These are phyloP conservation scores for Drosophila helvetica DNA, from an alignment of 2,888 invertebrate species.

Conservation along the genomic window DNA sequence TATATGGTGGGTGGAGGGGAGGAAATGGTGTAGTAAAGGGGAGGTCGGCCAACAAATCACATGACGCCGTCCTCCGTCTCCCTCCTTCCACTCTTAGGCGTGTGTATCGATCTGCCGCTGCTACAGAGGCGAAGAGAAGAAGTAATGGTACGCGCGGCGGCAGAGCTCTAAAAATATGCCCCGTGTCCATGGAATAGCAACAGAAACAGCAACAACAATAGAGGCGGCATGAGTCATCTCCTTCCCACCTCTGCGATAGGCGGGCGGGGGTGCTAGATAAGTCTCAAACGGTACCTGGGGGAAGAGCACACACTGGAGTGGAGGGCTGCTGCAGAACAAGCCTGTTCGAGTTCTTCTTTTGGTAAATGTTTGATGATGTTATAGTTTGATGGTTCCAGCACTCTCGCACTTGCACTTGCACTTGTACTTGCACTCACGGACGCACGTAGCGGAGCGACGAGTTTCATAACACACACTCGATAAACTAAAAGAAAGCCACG, in stretches of 20 bases:
- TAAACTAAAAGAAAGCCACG: neutral
- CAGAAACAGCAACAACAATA: slow-evolving; percentile 20
- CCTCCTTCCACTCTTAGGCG: slow-evolving; percentile 9
- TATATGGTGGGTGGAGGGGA: slow-evolving; percentile 1
- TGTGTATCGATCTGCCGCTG: slow-evolving; percentile 61
- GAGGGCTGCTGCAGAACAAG: neutral
- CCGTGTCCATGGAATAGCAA: slow-evolving; percentile 30
- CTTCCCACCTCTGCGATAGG: neutral
- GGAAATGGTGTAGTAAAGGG: slow-evolving; percentile 9
- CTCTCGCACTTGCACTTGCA: slow-evolving; percentile 9
- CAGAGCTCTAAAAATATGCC: slow-evolving; percentile 63
- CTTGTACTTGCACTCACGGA: slow-evolving; percentile 17
- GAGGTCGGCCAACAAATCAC: slow-evolving; percentile 34
- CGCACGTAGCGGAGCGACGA: slow-evolving; percentile 18
- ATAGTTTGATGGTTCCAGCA: slow-evolving; percentile 18
- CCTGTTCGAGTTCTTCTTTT: neutral
- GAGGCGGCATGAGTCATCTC: slow-evolving; percentile 49
- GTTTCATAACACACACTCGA: slow-evolving; percentile 28
- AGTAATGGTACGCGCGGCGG: slow-evolving; percentile 33
- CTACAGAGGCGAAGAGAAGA: slow-evolving; percentile 7
- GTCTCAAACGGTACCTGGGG: neutral
- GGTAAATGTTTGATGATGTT: neutral
- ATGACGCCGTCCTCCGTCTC: slow-evolving; percentile 13
- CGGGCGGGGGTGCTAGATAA: neutral
- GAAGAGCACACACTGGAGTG: neutral